phyloP scores from a whole-genome alignment of 92 coral and sea anemone species.

The Meandrina meandrites region DNA sequence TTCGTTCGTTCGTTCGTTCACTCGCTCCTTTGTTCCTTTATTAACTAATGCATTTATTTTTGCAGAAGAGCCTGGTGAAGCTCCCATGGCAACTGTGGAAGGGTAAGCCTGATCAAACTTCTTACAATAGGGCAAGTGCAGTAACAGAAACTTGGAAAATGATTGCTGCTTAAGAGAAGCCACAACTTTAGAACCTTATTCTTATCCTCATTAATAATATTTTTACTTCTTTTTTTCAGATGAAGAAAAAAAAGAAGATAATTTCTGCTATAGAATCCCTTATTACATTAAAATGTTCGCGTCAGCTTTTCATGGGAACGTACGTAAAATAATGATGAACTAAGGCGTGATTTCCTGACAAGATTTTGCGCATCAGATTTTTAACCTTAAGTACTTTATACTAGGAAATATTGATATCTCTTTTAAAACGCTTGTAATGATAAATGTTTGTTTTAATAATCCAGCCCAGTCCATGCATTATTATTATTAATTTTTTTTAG shows the following conservation, averaged over 20 bases:
- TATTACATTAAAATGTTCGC: background rate
- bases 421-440: background rate
- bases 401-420: slow-evolving; percentile 17
- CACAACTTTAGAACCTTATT: no score
- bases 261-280: no score
- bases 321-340: background rate
- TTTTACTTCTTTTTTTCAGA: background rate
- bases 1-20: no score
- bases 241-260: background rate
- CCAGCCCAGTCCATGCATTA: background rate
- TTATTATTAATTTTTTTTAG: background rate
- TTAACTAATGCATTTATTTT: background rate
- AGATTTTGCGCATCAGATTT: background rate
- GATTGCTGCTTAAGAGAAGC: no score
- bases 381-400: background rate
- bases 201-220: background rate
- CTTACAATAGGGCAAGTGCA: background rate
- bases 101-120: background rate
- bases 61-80: background rate
- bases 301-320: background rate
- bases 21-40: background rate
- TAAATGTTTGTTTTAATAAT: background rate
- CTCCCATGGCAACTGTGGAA: background rate
- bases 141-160: no score
- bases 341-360: slow-evolving; percentile 7